Evolutionary conservation across 2,888 invertebrate genomes (phyloP).

Genomic region (Orthosia cruda): DNA sequence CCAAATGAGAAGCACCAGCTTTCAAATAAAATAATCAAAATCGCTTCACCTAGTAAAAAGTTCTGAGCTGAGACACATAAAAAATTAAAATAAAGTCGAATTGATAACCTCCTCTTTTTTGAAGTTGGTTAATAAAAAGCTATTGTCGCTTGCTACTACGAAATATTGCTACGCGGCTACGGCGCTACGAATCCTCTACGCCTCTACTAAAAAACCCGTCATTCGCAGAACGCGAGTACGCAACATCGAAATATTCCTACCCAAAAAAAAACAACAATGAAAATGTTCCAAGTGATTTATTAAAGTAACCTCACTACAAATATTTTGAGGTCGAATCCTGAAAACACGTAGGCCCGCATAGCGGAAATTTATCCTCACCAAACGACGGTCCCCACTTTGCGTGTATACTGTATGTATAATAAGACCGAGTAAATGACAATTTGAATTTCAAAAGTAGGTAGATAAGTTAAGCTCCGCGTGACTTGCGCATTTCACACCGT

Average conservation of each 20-base stretch:
- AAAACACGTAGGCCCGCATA: slow-evolving; percentile 74
- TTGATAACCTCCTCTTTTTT: no score
- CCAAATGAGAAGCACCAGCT: no score
- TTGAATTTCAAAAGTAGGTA: slow-evolving; percentile 87
- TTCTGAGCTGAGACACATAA: no score
- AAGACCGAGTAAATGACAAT: slow-evolving; percentile 84
- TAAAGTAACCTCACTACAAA: slow-evolving; percentile 64
- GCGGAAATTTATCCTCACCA: slow-evolving; percentile 75
- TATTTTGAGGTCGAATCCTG: slow-evolving; percentile 70
- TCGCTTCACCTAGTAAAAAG: no score
- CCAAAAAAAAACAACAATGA: slow-evolving; percentile 56
- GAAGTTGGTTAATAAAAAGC: slow-evolving; percentile 10
- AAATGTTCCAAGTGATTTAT: slow-evolving; percentile 68
- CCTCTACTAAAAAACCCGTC: slow-evolving; percentile 45
- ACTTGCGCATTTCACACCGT: slow-evolving; percentile 90
- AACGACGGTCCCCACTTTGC: slow-evolving; percentile 73
- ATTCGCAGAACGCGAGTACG: slow-evolving; percentile 27
- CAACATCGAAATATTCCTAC: slow-evolving; percentile 35
- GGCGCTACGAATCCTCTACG: slow-evolving; percentile 56
- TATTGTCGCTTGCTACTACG: slow-evolving; percentile 26
- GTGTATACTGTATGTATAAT: slow-evolving; percentile 82
- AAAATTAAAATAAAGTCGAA: no score
- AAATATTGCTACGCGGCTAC: slow-evolving; percentile 44
- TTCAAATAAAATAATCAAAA: no score
- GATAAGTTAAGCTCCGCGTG: slow-evolving; percentile 87